These are phyloP conservation scores for Mionectes olivaceus DNA, from an alignment of 2,797 vertebrate genomes.

Conservation along the genomic window DNA sequence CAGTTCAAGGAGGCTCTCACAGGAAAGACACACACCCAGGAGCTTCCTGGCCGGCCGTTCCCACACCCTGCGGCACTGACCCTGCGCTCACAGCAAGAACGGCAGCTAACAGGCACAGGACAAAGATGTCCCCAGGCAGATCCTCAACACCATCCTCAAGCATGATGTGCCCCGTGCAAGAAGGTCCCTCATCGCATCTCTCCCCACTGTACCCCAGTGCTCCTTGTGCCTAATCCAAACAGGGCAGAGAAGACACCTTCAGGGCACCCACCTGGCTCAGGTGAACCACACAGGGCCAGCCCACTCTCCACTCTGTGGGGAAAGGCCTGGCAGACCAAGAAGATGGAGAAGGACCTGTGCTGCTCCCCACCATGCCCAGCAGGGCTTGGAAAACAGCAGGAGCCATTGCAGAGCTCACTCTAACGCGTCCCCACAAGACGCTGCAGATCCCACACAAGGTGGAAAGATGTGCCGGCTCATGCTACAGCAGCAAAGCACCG, in stretches of 20 bases:
- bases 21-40: conserved; percentile 64
- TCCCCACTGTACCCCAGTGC: not conserved
- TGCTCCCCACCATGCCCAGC: not conserved
- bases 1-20: conserved; percentile 11
- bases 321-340: not conserved
- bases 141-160: not conserved
- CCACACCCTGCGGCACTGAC: not conserved
- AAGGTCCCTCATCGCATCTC: not conserved
- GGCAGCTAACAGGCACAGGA: rapidly evolving
- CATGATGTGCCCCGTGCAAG: rapidly evolving
- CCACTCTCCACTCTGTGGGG: rapidly evolving
- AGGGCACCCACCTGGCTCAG: not conserved
- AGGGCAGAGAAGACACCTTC: not conserved
- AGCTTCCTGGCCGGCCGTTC: conserved; percentile 26
- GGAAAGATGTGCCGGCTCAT: not conserved
- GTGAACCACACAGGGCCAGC: rapidly evolving
- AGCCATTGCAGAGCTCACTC: not conserved
- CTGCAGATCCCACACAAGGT: not conserved
- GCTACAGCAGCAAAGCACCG: rapidly evolving
- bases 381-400: not conserved
- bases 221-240: not conserved
- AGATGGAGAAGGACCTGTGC: not conserved
- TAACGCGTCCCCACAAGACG: rapidly evolving
- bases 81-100: not conserved
- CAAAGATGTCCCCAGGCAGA: not conserved